These are phyloP conservation scores for Zootoca vivipara DNA, from an alignment of 2,113 vertebrate genomes.

Conservation along the genomic window DNA sequence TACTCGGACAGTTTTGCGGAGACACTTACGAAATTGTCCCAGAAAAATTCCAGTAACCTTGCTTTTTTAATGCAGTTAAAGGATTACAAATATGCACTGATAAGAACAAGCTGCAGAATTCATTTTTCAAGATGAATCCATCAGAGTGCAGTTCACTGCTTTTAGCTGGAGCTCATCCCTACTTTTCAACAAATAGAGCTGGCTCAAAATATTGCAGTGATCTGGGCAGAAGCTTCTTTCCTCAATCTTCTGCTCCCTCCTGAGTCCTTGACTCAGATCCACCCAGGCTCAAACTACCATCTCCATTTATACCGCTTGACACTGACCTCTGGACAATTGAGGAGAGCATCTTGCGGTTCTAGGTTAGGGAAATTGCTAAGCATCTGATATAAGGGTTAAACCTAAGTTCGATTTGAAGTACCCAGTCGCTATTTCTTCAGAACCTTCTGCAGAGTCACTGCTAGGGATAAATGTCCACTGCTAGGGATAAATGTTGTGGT, in stretches of 20 bases:
- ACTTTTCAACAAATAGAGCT: accelerated
- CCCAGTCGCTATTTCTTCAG: background rate
- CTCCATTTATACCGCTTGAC: background rate
- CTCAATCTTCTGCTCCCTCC: background rate
- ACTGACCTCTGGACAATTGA: background rate
- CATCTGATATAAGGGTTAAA: background rate
- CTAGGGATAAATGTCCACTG: background rate
- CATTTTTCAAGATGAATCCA: background rate
- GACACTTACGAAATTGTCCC: slow-evolving; percentile 29
- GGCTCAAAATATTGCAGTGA: accelerated
- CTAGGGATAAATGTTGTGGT: too few relatives aligned
- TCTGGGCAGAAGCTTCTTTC: background rate
- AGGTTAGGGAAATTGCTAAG: too few relatives aligned
- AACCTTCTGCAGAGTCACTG: background rate
- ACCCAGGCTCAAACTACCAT: background rate
- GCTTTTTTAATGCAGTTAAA: slow-evolving; percentile 11
- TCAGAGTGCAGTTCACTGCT: background rate
- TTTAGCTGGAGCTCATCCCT: accelerated
- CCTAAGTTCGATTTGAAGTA: background rate
- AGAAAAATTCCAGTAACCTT: slow-evolving; percentile 38
- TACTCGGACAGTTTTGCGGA: slow-evolving; percentile 58
- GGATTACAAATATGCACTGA: slow-evolving; percentile 5
- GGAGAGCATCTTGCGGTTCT: background rate
- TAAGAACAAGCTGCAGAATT: background rate
- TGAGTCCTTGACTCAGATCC: background rate